Evolutionary conservation across 2,113 vertebrate genomes (phyloP).

Genomic region (Serinus canaria): DNA sequence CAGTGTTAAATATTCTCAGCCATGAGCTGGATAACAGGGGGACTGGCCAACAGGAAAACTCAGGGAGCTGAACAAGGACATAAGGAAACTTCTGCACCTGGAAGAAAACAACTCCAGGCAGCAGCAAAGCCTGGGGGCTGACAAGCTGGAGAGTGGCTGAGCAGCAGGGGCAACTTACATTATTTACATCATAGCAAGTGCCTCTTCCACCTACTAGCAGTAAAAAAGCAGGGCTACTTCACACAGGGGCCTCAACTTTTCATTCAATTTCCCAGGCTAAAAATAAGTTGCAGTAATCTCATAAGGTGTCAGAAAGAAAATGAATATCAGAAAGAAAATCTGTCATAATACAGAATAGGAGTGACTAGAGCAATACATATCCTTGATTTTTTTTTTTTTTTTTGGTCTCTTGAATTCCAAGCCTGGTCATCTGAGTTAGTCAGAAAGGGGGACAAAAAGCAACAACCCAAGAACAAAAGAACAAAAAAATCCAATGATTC

Average conservation of each 20-base stretch:
- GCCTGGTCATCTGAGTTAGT: neutral
- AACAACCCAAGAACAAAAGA: neutral
- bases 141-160: neutral
- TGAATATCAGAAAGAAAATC: slow-evolving; percentile 37
- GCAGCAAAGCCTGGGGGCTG: neutral
- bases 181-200: neutral
- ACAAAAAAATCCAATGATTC: neutral
- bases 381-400: neutral
- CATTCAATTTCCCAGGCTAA: slow-evolving; percentile 15
- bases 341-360: slow-evolving; percentile 32
- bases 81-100: neutral
- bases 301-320: slow-evolving; percentile 38
- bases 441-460: neutral
- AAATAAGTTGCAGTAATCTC: slow-evolving; percentile 47
- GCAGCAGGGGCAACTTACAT: neutral
- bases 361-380: neutral
- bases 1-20: neutral
- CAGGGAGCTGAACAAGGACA: neutral
- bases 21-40: neutral
- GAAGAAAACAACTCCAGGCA: neutral
- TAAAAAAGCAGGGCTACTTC: neutral
- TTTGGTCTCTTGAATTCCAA: neutral
- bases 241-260: neutral
- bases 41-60: neutral
- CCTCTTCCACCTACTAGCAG: neutral